Conservation (phyloP, 2,797 vertebrate genomes). For the Acanthurus leucopareius region DNA sequence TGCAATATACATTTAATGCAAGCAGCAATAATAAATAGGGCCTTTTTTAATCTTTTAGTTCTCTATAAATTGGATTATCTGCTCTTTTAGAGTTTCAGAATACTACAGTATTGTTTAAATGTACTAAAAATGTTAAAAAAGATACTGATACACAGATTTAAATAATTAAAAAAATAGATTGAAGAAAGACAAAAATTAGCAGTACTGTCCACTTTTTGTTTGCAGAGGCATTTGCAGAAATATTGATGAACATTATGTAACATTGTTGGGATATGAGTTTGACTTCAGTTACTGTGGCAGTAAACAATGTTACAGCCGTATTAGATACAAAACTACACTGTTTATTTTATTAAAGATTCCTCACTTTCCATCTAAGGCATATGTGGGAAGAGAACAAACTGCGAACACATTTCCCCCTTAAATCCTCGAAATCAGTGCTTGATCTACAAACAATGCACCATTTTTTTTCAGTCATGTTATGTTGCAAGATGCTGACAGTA, state of each 20-base stretch:
- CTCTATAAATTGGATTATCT: not conserved
- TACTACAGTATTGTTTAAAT: no score
- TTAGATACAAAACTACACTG: not conserved
- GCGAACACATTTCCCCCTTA: slow-evolving; percentile 63
- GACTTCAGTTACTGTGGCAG: not conserved
- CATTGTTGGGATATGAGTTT: no score
- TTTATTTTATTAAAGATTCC: slow-evolving; percentile 6
- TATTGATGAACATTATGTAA: no score
- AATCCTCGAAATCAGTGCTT: slow-evolving; percentile 78
- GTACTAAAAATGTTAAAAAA: no score
- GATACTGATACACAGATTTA: no score
- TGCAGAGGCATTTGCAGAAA: no score
- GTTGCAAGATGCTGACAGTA: slow-evolving; percentile 85
- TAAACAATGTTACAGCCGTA: not conserved
- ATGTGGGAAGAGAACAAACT: slow-evolving; percentile 60
- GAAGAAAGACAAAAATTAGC: no score
- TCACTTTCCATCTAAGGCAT: slow-evolving; percentile 58
- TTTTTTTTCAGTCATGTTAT: slow-evolving; percentile 68
- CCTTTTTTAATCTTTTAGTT: no score
- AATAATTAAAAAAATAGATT: no score
- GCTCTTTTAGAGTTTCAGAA: not conserved
- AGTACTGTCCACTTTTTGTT: no score
- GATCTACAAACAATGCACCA: slow-evolving; percentile 53
- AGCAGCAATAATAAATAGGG: no score
- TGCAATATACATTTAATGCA: no score